A percentile compares a stretch with the other conserved stretches of the same genome.
Evolutionary conservation across 2,888 invertebrate genomes (phyloP).

Genomic region (Lepidochrysops patricia): DNA sequence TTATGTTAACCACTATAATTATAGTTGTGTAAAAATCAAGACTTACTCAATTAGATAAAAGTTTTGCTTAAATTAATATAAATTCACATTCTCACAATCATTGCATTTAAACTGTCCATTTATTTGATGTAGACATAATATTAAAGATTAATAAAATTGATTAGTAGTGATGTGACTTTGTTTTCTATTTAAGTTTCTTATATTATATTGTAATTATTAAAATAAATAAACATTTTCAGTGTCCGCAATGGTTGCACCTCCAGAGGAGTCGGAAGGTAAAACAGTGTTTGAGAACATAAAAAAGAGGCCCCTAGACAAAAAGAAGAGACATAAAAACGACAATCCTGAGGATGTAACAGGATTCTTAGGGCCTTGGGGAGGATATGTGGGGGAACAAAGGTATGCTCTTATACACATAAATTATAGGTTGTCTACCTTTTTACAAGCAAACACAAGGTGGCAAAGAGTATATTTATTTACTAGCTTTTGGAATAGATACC

Average conservation of each 20-base stretch:
- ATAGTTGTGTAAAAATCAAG: too few species aligned
- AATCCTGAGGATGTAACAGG: conserved; percentile 94
- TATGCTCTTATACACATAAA: conserved; percentile 36
- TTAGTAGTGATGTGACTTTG: too few species aligned
- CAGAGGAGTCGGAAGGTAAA: conserved; percentile 83
- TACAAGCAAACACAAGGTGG: too few species aligned
- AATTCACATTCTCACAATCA: background rate
- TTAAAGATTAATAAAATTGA: too few species aligned
- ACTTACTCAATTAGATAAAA: too few species aligned
- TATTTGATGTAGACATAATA: too few species aligned
- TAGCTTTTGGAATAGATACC: too few species aligned
- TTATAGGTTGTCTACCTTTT: too few species aligned
- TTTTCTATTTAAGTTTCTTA: background rate
- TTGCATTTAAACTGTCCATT: too few species aligned
- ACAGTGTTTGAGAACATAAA: conserved; percentile 93
- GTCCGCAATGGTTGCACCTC: conserved; percentile 77
- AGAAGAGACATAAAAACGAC: conserved; percentile 91
- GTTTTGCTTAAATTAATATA: too few species aligned
- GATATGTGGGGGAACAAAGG: conserved; percentile 90
- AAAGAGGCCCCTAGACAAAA: conserved; percentile 81
- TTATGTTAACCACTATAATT: too few species aligned
- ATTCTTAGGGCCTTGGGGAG: conserved; percentile 98
- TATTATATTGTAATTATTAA: background rate
- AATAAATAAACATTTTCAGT: conserved; percentile 33
- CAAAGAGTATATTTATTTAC: too few species aligned